Evolutionary conservation across 1,140 invertebrate species (phyloP).

Genomic region (Hyles vespertilio): DNA sequence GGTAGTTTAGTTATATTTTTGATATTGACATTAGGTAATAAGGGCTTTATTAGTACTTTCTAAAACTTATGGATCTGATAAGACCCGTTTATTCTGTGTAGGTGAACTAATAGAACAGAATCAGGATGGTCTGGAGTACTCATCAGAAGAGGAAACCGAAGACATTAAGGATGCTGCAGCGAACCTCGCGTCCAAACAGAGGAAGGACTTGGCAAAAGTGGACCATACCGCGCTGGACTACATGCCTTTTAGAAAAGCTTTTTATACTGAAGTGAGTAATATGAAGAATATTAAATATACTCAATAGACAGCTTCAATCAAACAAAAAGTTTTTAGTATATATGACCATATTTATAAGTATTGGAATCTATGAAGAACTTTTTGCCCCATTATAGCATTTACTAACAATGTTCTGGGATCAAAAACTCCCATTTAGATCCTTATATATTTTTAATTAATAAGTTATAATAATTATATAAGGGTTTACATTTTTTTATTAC

Average conservation of each 20-base stretch:
- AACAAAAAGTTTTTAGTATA: no score
- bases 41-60: no score
- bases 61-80: neutral
- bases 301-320: neutral
- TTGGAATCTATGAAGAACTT: no score
- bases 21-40: no score
- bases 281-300: neutral
- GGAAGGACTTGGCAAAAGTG: slow-evolving; percentile 92
- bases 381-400: no score
- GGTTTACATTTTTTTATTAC: neutral
- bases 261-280: slow-evolving; percentile 92
- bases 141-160: slow-evolving; percentile 96
- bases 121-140: slow-evolving; percentile 97
- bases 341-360: no score
- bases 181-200: slow-evolving; percentile 91
- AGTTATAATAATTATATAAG: no score
- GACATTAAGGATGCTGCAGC: slow-evolving; percentile 94
- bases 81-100: slow-evolving; percentile 22
- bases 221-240: slow-evolving; percentile 92
- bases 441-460: no score
- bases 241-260: slow-evolving; percentile 94
- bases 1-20: no score
- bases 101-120: slow-evolving; percentile 98
- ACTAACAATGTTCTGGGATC: no score
- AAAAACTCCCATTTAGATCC: no score